Base-by-base conservation (phyloP, 2,888 invertebrate species). In the Morpho achilles region DNA sequence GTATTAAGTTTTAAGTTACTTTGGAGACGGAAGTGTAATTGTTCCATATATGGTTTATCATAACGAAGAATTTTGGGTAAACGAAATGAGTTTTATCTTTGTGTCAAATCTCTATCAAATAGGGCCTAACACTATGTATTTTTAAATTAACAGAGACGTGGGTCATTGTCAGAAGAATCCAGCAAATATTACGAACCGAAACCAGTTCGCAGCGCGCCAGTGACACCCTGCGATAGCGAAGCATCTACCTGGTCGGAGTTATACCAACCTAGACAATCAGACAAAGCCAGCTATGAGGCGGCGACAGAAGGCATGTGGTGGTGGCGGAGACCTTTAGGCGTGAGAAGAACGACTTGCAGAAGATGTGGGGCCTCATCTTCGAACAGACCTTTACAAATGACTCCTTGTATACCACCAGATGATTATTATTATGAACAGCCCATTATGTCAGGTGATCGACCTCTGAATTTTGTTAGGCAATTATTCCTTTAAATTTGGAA, bases 201-300 rank as follows among this genome's bases (percentile, higher is more conserved):
- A 74, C 76, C 80, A 42, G 75, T 71, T 49, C 80, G 79, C 62
- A 89, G 88, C 66, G 89, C 88, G 4, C 89, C 89, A 10, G 87
- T 87, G 4, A 89, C 89, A 8, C 89, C 89, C n/a, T 85, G 88
- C 70, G 88, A 89, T 60, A 85, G 82, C 67, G 87, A 84, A 64
- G 75, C 77, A 53, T 79, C 85, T 2, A 79, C 79, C 3, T 87
- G 87, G 87, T 81, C 85, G 1, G 82, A 79, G 49, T 51, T 59
- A 2, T 55, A 55, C 41, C 54, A 48, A 52, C 10, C 50, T 32
- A 47, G 41, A 75, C 58, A 80, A 72, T 75, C 77, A 62, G 79
- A 78, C 58, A 82, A 79, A 66, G 74, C 71, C 42, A 70, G 69
- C 53, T 78, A 81, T 48, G 79, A 82, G 60, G 67, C 73, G 4